Percentiles rank a stretch among this genome's conserved stretches.
phyloP scores from a whole-genome alignment of 1,140 invertebrate genomes.

The Macrosteles quadrilineatus region DNA sequence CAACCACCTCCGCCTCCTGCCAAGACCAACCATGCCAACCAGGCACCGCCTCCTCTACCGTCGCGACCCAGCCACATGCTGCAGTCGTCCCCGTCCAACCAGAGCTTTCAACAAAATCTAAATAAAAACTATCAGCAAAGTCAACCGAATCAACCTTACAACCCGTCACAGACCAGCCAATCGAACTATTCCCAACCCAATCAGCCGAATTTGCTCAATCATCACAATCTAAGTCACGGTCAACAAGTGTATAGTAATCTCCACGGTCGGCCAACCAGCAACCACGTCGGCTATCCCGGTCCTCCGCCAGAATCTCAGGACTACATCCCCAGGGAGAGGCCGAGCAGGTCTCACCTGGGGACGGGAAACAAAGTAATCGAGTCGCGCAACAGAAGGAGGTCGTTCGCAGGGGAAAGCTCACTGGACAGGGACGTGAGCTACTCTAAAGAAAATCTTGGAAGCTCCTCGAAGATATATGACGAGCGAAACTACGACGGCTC shows the following conservation, averaged over 20 bases:
- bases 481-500: constrained; percentile 5
- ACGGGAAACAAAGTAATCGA: constrained; percentile 4
- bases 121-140: too few species aligned
- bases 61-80: too few species aligned
- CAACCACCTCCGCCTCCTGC: too few species aligned
- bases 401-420: constrained; percentile 4
- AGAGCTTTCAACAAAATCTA: too few species aligned
- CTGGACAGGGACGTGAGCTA: neutral
- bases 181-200: too few species aligned
- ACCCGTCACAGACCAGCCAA: too few species aligned
- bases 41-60: too few species aligned
- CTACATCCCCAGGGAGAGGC: neutral
- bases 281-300: constrained; percentile 1
- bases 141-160: too few species aligned
- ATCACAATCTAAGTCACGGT: too few species aligned
- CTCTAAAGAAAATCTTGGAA: neutral
- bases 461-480: constrained; percentile 6
- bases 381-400: constrained; percentile 16
- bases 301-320: neutral
- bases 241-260: neutral
- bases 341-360: neutral
- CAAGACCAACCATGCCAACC: too few species aligned
- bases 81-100: too few species aligned
- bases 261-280: neutral
- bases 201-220: too few species aligned